A percentile compares a stretch with the other conserved stretches of the same genome.
These are phyloP conservation scores for Drosophila chauvacae DNA, from an alignment of 1,140 invertebrate species.

Conservation along the genomic window DNA sequence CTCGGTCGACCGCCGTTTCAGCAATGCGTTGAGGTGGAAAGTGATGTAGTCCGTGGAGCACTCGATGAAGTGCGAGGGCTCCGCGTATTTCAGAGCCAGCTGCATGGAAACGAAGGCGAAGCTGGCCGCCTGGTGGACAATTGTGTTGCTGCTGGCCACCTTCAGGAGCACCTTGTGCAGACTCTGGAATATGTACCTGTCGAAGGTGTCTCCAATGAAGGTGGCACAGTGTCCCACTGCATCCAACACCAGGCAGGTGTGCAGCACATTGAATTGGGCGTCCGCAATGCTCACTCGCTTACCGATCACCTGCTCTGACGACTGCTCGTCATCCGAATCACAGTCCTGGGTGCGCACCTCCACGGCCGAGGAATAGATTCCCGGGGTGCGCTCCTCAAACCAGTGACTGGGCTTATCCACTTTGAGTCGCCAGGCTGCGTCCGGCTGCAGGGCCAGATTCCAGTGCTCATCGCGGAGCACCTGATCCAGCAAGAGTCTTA, in stretches of 20 bases:
- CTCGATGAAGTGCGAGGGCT: constrained; percentile 85
- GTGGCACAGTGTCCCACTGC: constrained; percentile 68
- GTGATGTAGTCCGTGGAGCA: constrained; percentile 86
- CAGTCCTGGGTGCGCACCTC: constrained; percentile 77
- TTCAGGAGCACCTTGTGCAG: constrained; percentile 76
- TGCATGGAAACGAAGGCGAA: constrained; percentile 85
- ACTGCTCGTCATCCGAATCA: constrained; percentile 75
- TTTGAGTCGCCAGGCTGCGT: constrained; percentile 62
- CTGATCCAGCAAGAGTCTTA: constrained; percentile 56
- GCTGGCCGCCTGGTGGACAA: constrained; percentile 67
- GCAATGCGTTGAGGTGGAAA: constrained; percentile 86
- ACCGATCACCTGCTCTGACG: constrained; percentile 34
- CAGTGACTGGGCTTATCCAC: constrained; percentile 70
- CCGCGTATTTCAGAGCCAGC: constrained; percentile 79
- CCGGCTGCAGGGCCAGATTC: constrained; percentile 70
- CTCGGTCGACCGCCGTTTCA: constrained; percentile 77
- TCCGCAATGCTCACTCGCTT: constrained; percentile 65
- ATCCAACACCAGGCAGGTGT: constrained; percentile 76
- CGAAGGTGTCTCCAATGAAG: constrained; percentile 69
- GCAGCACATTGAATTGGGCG: constrained; percentile 78
- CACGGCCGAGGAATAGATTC: constrained; percentile 77
- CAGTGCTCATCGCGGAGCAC: constrained; percentile 71
- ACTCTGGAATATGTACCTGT: constrained; percentile 64
- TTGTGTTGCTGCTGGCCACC: constrained; percentile 69
- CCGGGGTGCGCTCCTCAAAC: constrained; percentile 78